Base-by-base conservation (phyloP, 2,888 invertebrate genomes). In the Phlogophora meticulosa region DNA sequence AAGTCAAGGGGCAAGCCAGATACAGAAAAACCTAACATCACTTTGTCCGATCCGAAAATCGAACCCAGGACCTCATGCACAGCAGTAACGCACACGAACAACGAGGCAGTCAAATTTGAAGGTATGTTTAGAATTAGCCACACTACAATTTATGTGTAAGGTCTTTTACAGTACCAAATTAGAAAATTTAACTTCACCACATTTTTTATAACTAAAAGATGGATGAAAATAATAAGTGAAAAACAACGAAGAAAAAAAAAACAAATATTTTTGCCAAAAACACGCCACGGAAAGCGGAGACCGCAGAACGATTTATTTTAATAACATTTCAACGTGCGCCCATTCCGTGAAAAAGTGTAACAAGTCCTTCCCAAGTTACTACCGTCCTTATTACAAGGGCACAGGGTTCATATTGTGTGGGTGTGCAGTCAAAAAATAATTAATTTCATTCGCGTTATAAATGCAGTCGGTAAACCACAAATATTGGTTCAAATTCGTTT, bases 241-340 rank as follows among this genome's bases (percentile, higher is more conserved):
- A 57, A 53, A 40, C 1, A 60, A 36, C 15, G 22, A 7, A 49
- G n/a, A 22, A n/a, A 45, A 22, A 57, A 72, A 58, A 52, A n/a
- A 28, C 15, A 40, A 55, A 53, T 43, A 55, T 63, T 66, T 73
- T 68, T 40, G 38, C n/a, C 60, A 61, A 66, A 72, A 82, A 69
- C 42, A 51, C 24, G 53, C 20, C 24, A 38, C 72, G 63, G 71
- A 70, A 66, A 65, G 66, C 58, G 55, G 52, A 60, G 60, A 80
- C 82, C 81, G 34, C 81, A 82, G 48, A 68, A 67, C 80, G 58
- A 81, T 81, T 82, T 76, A 82, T 81, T 82, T 82, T 80, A 72
- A 82, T 76, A 82, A 82, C 68, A 78, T 81, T 76, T 80, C 72
- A 73, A 56, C 80, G 48, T 55, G 13, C 10, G 15, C 56, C 22